Evolutionary conservation across 1,140 invertebrate species (phyloP), one percentile per base, ranked within the genome.

Genomic region (Subanguina moxae): DNA sequence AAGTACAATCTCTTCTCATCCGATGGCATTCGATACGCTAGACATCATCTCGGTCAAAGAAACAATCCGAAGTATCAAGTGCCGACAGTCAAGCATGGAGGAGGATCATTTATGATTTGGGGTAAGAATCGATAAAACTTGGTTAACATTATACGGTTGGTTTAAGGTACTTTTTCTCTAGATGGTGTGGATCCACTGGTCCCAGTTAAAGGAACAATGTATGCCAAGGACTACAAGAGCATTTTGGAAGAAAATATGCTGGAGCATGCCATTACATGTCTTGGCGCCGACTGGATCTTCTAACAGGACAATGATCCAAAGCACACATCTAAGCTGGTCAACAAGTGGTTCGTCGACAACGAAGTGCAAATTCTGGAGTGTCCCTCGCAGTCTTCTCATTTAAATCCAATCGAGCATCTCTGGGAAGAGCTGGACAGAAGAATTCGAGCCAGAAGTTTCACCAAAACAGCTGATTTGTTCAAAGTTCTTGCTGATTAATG

Each of bases 51-150:
- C 21, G 64, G 65, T 13, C 42, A 64, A 42, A 38, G 77, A 8
- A 80, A 73, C 48, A 43, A 70, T 45, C 57, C 67, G 1, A 56
- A 67, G 23, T 80, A 70, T 64, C 19, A 58, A 17, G 19, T 48
- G 3, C 70, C 73, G 27, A 84, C 83, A 1, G 76, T 84, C 8
- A 84, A 84, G 64, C 77, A 83, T 66, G 74, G 82, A 59, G 77
- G 80, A 46, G 77, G 78, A 21, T 59, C 32, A 27, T 46, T 80
- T 0, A 78, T 84, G 76, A 69, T 82, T n/a, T 84, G 80, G 77
- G 80, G 62, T 64, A 58, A 64, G 38, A 15, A 11, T 52, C 5
- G 1, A 63, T 64, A 8, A 57, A 32, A 63, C 1, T 48, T 43
- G 8, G 9, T n/a, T n/a, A 21, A 0, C n/a, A 8, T 52, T 19